Evolutionary conservation across 2,888 invertebrate species (phyloP).

Genomic region (Mimas tiliae): DNA sequence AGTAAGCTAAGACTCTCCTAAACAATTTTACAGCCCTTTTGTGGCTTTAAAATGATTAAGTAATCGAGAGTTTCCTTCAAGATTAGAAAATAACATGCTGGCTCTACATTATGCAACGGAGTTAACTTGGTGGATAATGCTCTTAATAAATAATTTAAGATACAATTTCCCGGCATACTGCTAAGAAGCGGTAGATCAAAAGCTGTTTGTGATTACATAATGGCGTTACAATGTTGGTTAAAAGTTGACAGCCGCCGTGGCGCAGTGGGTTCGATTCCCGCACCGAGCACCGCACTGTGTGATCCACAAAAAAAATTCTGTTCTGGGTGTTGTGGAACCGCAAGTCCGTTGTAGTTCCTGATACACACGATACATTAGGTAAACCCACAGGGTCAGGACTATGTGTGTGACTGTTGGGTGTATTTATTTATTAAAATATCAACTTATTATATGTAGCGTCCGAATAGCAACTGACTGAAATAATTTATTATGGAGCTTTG

Average conservation of each 20-base stretch:
- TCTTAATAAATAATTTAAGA: not conserved
- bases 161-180: not conserved
- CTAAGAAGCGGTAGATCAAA: not conserved
- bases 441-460: not conserved
- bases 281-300: no score
- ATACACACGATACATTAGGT: no score
- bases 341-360: no score
- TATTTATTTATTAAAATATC: no score
- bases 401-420: no score
- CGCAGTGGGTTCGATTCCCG: no score
- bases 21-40: not conserved
- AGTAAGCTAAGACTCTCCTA: not conserved
- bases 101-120: not conserved
- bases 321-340: no score
- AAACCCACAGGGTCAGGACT: no score
- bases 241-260: no score
- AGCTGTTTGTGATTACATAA: not conserved
- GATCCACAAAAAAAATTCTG: no score
- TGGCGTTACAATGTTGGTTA: not conserved
- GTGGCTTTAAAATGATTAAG: not conserved
- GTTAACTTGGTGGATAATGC: not conserved
- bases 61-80: not conserved
- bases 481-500: no score
- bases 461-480: no score
- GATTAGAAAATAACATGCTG: not conserved